phyloP scores from a whole-genome alignment of 2,888 invertebrate genomes.

The Pterobdella sp. region DNA sequence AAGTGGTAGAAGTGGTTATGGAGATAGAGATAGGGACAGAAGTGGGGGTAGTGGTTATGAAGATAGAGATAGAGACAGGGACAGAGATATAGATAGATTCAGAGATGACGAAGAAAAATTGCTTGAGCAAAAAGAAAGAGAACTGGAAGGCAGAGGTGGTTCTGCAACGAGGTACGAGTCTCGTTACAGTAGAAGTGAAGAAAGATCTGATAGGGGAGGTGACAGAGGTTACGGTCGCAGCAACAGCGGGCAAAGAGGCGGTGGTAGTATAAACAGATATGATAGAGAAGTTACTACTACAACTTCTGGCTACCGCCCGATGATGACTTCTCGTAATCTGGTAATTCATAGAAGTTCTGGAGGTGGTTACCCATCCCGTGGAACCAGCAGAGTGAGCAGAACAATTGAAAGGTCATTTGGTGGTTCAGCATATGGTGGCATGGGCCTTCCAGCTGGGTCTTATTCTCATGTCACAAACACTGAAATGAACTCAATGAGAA shows the following conservation, averaged over 20 bases:
- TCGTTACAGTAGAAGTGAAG: constrained; percentile 27
- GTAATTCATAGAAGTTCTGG: constrained; percentile 34
- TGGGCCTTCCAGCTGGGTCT: constrained; percentile 39
- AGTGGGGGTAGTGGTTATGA: constrained; percentile 2
- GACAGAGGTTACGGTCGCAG: constrained; percentile 20
- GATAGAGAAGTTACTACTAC: constrained; percentile 3
- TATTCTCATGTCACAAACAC: constrained; percentile 42
- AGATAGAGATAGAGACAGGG: constrained; percentile 9
- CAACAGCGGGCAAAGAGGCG: neutral
- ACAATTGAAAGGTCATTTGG: constrained; percentile 25
- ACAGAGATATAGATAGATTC: neutral
- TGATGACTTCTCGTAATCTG: constrained; percentile 33
- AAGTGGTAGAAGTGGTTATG: constrained; percentile 12
- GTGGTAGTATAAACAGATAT: constrained; percentile 16
- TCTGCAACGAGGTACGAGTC: constrained; percentile 18
- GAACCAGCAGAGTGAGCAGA: constrained; percentile 13
- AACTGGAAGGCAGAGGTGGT: constrained; percentile 9
- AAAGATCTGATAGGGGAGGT: constrained; percentile 17
- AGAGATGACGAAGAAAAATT: constrained; percentile 21
- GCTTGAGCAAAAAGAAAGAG: constrained; percentile 11
- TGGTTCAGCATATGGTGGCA: neutral
- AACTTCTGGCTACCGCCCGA: constrained; percentile 29
- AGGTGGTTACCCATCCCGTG: constrained; percentile 20
- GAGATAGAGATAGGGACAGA: constrained; percentile 13
- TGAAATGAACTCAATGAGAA: constrained; percentile 51